phyloP scores from a whole-genome alignment of 2,113 vertebrate species.

The Sinocyclocheilus rhinocerous region DNA sequence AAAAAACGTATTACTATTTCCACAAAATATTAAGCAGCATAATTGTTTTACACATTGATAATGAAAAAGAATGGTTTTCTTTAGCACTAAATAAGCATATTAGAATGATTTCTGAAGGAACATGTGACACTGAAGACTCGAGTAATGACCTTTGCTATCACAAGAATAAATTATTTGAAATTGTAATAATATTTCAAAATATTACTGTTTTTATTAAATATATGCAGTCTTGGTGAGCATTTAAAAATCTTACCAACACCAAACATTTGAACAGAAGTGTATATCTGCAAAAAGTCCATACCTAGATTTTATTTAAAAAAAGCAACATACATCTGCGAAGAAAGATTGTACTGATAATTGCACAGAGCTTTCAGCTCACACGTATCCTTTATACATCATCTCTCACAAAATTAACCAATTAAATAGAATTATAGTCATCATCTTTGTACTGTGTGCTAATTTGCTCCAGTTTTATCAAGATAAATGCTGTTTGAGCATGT shows the following conservation, averaged over 20 bases:
- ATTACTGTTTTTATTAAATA: neutral
- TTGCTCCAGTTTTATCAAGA: constrained; percentile 21
- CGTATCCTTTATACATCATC: neutral
- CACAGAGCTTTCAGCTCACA: neutral
- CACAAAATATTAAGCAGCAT: neutral
- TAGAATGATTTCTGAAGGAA: neutral
- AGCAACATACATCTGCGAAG: neutral
- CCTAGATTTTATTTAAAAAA: neutral
- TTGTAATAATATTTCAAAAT: neutral
- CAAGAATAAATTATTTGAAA: neutral
- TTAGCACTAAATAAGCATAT: neutral
- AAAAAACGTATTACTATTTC: neutral
- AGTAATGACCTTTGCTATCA: neutral
- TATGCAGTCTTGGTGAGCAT: neutral
- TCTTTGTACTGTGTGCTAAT: constrained; percentile 1
- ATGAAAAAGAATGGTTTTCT: neutral
- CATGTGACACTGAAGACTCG: neutral
- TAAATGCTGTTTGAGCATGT: constrained; percentile 29
- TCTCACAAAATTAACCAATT: constrained; percentile 35
- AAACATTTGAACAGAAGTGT: neutral
- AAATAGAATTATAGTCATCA: constrained; percentile 30
- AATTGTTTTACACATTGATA: neutral
- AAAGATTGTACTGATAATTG: neutral
- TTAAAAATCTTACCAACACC: neutral
- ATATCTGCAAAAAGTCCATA: neutral